Evolutionary conservation across 1,140 invertebrate genomes (phyloP), one percentile per base, ranked within the genome.

Genomic region (Cheumatopsyche charites): DNA sequence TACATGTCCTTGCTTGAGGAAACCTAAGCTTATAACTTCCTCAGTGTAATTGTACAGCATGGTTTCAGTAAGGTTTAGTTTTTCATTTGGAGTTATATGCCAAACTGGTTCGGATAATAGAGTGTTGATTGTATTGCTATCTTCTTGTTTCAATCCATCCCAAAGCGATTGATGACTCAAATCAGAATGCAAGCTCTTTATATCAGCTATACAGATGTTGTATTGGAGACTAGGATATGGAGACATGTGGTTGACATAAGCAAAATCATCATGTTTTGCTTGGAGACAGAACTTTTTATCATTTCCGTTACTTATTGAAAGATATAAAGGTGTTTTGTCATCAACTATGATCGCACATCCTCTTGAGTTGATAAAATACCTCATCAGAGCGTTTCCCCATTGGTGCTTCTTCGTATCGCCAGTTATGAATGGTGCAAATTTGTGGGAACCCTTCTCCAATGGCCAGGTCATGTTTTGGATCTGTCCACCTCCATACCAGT

Each of bases 401-500:
- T 93, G 88, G 76, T 90, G 86, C 66, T 88, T 88, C 23, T 89
- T 86, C n/a, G 89, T 86, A 75, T 92, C 90, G 0, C 93, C 93
- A 3, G 93, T 95, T 13, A 95, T 86, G 76, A 95, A 96, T 0
- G 94, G 91, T 0, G 89, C 88, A 75, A 90, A 88, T 9, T 90
- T 88, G 9, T 94, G 87, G 19, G 85, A 83, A 0, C 89, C 90
- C 23, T 87, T 86, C 77, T 93, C 90, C 0, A 95, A 80, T 0
- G 93, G 94, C 90, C 94, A 95, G 0, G 90, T 88, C 77, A 91
- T 87, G 65, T 89, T 89, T 19, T 87, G 82, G 1, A 91, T 90
- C 70, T 94, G 90, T 0, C 93, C 94, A 0, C 91, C 93, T 0
- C 93, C 93, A 75, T 92, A 94, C 92, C 92, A 94, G 71, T 91